Evolutionary conservation across 2,888 invertebrate genomes (phyloP).

Genomic region (Acleris emargana): DNA sequence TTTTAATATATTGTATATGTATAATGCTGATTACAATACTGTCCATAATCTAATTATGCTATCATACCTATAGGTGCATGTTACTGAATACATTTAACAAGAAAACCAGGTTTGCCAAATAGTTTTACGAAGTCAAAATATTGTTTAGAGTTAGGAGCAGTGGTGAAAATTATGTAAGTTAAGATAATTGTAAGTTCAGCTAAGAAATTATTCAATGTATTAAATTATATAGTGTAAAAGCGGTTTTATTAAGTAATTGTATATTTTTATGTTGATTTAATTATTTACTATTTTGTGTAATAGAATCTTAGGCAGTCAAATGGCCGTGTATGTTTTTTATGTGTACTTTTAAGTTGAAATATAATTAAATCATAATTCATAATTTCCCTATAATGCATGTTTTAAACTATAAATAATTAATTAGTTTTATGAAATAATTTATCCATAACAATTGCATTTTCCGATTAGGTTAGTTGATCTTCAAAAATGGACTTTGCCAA

Average conservation of each 20-base stretch:
- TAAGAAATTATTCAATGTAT: not conserved
- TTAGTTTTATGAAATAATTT: too few relatives aligned
- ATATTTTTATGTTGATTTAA: not conserved
- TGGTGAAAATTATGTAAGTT: conserved; percentile 16
- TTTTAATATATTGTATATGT: too few relatives aligned
- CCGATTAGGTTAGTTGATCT: too few relatives aligned
- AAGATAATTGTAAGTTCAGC: not conserved
- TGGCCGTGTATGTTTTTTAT: too few relatives aligned
- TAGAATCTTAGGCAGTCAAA: too few relatives aligned
- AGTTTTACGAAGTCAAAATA: not conserved
- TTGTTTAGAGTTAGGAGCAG: conserved; percentile 11
- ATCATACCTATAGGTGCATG: conserved; percentile 13
- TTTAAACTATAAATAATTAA: too few relatives aligned
- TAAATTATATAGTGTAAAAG: conserved; percentile 26
- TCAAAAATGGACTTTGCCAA: too few relatives aligned
- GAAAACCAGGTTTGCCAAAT: not conserved
- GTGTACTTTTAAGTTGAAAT: too few relatives aligned
- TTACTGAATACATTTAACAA: conserved; percentile 22
- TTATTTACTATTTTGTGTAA: not conserved
- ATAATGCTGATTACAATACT: conserved; percentile 1
- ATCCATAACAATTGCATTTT: too few relatives aligned
- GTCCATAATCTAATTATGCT: not conserved
- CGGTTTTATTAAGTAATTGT: conserved; percentile 22
- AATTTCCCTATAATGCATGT: too few relatives aligned
- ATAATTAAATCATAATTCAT: too few relatives aligned